Evolutionary conservation across 1,140 invertebrate species (phyloP).

Genomic region (Drosophila melanica): DNA sequence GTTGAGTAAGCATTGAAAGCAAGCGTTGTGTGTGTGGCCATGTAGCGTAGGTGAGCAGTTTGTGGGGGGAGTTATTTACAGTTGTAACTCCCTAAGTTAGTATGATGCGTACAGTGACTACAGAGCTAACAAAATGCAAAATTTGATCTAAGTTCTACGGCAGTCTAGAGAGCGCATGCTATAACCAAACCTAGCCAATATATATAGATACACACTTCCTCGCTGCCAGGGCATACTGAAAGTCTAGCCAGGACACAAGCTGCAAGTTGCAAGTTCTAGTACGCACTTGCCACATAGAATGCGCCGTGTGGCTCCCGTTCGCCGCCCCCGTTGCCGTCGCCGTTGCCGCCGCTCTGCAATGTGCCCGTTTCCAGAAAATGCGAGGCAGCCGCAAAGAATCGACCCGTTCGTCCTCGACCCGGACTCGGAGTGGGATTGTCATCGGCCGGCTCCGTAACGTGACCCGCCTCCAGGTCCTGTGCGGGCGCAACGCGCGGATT

Average conservation of each 20-base stretch:
- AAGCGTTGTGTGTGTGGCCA: conserved; percentile 65
- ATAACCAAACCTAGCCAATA: conserved; percentile 26
- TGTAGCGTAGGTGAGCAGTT: conserved; percentile 46
- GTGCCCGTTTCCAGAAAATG: conserved; percentile 72
- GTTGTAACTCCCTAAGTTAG: background rate
- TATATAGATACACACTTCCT: conserved; percentile 13
- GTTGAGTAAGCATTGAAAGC: conserved; percentile 43
- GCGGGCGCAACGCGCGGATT: conserved; percentile 54
- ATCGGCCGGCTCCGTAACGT: conserved; percentile 3
- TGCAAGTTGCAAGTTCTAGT: conserved; percentile 20
- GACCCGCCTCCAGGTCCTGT: conserved; percentile 57
- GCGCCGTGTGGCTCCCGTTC: conserved; percentile 3
- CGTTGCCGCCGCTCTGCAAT: conserved; percentile 29
- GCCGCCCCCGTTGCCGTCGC: conserved; percentile 7
- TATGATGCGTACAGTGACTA: conserved; percentile 22
- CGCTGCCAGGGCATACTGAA: background rate
- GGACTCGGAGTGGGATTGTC: conserved; percentile 35
- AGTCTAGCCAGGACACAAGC: conserved; percentile 8
- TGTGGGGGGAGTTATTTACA: background rate
- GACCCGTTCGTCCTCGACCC: conserved; percentile 57
- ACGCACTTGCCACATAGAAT: conserved; percentile 70
- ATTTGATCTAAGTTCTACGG: conserved; percentile 22
- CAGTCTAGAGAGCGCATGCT: conserved; percentile 38
- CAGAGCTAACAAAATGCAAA: conserved; percentile 35
- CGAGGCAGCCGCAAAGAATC: conserved; percentile 68